Evolutionary conservation across 2,888 invertebrate genomes (phyloP).

Genomic region (Xanthorhoe designata): DNA sequence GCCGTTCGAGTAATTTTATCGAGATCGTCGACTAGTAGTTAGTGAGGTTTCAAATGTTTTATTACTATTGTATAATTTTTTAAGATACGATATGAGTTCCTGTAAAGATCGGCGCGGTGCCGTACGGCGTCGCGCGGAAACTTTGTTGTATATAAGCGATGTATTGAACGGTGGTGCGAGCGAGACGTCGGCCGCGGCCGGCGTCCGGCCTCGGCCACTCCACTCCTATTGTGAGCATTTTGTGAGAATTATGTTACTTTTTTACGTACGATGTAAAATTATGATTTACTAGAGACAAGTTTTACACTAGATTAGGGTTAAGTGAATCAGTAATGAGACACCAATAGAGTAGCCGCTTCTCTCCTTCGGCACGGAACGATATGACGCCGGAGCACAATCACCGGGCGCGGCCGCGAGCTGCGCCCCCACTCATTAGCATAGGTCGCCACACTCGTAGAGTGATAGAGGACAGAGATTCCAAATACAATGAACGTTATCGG

Average conservation of each 20-base stretch:
- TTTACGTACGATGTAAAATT: conserved; percentile 78
- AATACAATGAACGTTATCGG: conserved; percentile 82
- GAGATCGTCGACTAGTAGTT: conserved; percentile 84
- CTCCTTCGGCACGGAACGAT: conserved; percentile 79
- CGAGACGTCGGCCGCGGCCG: conserved; percentile 45
- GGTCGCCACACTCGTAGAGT: conserved; percentile 83
- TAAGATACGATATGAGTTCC: conserved; percentile 86
- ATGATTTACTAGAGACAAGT: conserved; percentile 82
- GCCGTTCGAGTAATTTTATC: conserved; percentile 82
- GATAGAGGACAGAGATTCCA: conserved; percentile 75
- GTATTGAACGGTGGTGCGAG: conserved; percentile 60
- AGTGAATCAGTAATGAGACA: conserved; percentile 84
- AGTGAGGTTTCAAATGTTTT: conserved; percentile 85
- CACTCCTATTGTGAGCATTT: conserved; percentile 83
- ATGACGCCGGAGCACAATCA: conserved; percentile 77
- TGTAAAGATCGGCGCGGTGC: conserved; percentile 78
- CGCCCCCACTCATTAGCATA: conserved; percentile 73
- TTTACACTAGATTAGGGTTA: conserved; percentile 84
- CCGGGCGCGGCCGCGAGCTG: conserved; percentile 45
- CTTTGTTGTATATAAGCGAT: conserved; percentile 83
- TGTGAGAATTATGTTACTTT: conserved; percentile 84
- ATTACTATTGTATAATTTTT: conserved; percentile 84
- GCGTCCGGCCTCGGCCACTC: conserved; percentile 73
- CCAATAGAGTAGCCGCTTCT: conserved; percentile 86
- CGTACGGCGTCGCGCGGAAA: conserved; percentile 66